Evolutionary conservation across 92 coral and sea anemone species (phyloP).

Genomic region (Phenganax stokvisi): DNA sequence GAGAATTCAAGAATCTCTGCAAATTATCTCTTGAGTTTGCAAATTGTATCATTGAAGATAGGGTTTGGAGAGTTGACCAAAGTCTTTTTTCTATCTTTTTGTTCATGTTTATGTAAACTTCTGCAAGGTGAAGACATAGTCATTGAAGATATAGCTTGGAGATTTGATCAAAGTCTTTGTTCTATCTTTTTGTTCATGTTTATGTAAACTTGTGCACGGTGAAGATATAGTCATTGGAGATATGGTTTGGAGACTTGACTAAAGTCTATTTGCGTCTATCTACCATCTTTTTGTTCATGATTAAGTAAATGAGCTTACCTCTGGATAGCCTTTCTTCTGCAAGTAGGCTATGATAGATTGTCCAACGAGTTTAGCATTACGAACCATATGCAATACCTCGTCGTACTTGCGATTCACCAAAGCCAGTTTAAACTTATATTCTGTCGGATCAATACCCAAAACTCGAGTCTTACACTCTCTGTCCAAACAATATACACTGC

Average conservation of each 20-base stretch:
- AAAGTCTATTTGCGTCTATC: too few relatives aligned
- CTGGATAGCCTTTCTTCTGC: constrained; percentile 97
- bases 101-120: too few relatives aligned
- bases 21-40: constrained; percentile 17
- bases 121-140: too few relatives aligned
- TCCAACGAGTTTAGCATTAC: constrained; percentile 98
- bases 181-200: too few relatives aligned
- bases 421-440: constrained; percentile 91
- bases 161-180: too few relatives aligned
- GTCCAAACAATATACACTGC: constrained; percentile 94
- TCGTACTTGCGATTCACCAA: constrained; percentile 93
- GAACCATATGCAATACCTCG: constrained; percentile 97
- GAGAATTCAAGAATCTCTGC: constrained; percentile 15
- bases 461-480: constrained; percentile 96
- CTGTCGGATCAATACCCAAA: constrained; percentile 94
- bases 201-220: too few relatives aligned
- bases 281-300: too few relatives aligned
- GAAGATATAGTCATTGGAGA: too few relatives aligned
- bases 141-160: too few relatives aligned
- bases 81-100: too few relatives aligned
- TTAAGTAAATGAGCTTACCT: constrained; percentile 46
- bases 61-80: too few relatives aligned
- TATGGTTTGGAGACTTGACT: too few relatives aligned
- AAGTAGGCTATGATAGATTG: constrained; percentile 93
- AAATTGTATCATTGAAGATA: background rate